Percentiles rank a stretch among this genome's conserved stretches.
Evolutionary conservation across 1,140 invertebrate genomes (phyloP).

Genomic region (Pararge aegeria): DNA sequence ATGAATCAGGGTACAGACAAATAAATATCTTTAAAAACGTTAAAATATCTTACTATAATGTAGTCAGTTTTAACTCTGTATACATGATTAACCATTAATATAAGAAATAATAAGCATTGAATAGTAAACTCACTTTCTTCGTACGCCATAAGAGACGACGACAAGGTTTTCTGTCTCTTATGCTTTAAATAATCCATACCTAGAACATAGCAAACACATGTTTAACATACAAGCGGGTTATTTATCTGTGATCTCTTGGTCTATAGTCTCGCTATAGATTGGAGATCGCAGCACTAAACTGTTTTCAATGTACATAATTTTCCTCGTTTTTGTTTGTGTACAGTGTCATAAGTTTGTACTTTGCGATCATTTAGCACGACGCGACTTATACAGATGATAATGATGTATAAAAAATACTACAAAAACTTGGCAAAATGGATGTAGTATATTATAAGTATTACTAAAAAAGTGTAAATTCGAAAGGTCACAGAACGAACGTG

Average conservation of each 20-base stretch:
- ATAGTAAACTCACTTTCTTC: conserved; percentile 44
- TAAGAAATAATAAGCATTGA: conserved; percentile 5
- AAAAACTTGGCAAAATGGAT: neutral
- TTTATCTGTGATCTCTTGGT: neutral
- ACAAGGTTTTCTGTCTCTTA: conserved; percentile 48
- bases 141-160: conserved; percentile 32
- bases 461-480: too few species aligned
- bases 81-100: conserved; percentile 2
- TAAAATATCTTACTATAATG: too few species aligned
- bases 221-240: neutral
- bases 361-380: too few species aligned
- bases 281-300: too few species aligned
- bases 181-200: conserved; percentile 46
- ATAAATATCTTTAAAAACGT: too few species aligned
- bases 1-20: too few species aligned
- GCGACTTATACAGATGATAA: too few species aligned
- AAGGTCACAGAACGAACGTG: too few species aligned
- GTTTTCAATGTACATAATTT: too few species aligned
- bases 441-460: neutral
- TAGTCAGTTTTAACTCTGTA: conserved; percentile 10
- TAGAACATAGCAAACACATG: conserved; percentile 37
- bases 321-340: too few species aligned
- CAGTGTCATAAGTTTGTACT: too few species aligned
- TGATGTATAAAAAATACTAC: neutral
- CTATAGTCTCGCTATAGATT: too few species aligned